Percentiles rank a stretch among this genome's conserved stretches.
These are phyloP conservation scores for Creontiades dilutus DNA, from an alignment of 2,888 invertebrate species.

Conservation along the genomic window DNA sequence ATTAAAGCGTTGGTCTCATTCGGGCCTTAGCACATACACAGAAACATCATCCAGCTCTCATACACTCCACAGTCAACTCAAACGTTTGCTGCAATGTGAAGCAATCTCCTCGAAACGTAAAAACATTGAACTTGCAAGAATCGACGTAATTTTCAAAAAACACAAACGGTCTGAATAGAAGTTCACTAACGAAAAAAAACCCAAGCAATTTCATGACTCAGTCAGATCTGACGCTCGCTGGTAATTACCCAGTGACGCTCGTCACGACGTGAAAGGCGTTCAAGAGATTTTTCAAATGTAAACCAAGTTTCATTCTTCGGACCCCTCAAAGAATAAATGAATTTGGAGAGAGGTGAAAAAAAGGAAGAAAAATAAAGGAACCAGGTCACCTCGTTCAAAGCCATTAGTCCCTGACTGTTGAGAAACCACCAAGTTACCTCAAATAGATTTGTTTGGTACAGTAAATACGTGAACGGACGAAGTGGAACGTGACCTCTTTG, in stretches of 20 bases:
- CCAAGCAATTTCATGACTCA: constrained; percentile 1
- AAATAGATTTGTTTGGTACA: too few relatives aligned
- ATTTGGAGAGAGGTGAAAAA: not conserved
- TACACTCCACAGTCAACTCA: too few relatives aligned
- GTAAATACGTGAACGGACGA: too few relatives aligned
- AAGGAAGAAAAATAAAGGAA: not conserved
- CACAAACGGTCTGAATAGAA: constrained; percentile 1
- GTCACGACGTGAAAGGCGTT: not conserved
- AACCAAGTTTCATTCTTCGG: not conserved
- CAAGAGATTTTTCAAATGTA: not conserved
- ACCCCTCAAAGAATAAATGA: not conserved
- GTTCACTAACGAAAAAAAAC: not conserved
- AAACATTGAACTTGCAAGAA: not conserved
- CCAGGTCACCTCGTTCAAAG: constrained; percentile 1
- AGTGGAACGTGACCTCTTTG: too few relatives aligned
- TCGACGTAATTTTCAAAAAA: not conserved
- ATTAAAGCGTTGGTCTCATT: too few relatives aligned
- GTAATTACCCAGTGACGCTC: constrained; percentile 13
- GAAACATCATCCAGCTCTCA: too few relatives aligned
- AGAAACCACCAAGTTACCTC: not conserved
- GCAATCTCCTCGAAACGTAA: too few relatives aligned
- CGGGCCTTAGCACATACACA: too few relatives aligned
- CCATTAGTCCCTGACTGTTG: not conserved
- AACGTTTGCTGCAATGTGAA: too few relatives aligned
- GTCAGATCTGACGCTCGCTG: not conserved